Evolutionary conservation across 2,797 vertebrate genomes (phyloP).

Genomic region (Vipera latastei): DNA sequence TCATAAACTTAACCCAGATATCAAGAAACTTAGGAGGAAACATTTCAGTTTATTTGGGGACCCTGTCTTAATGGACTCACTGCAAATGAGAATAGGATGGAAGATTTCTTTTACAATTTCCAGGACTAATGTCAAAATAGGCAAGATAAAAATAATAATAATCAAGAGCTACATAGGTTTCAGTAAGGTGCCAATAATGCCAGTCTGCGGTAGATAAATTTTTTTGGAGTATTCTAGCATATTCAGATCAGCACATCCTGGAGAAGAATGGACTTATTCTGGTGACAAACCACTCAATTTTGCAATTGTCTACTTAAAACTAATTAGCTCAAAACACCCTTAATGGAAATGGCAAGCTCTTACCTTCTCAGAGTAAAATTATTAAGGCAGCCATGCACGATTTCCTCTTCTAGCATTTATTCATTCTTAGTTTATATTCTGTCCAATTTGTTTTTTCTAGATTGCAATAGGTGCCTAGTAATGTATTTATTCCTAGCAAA

Average conservation of each 20-base stretch:
- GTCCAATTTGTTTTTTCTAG: conserved; percentile 43
- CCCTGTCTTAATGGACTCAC: background rate
- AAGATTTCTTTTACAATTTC: background rate
- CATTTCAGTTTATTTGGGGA: background rate
- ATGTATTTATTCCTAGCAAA: conserved; percentile 47
- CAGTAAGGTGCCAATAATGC: background rate
- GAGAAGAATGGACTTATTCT: background rate
- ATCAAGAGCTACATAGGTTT: background rate
- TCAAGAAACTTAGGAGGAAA: background rate
- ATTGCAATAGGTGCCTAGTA: background rate
- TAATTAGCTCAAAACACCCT: background rate
- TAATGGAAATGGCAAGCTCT: background rate
- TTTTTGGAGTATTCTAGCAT: background rate
- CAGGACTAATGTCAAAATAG: background rate
- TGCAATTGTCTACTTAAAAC: background rate
- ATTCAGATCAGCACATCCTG: background rate
- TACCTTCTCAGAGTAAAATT: background rate
- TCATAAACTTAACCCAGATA: background rate
- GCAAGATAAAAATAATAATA: background rate
- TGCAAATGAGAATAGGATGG: background rate
- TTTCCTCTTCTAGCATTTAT: conserved; percentile 12
- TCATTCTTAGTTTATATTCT: background rate
- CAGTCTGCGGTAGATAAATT: background rate
- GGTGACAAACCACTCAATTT: background rate
- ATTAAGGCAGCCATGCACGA: background rate